Base-by-base conservation (phyloP, 2,888 invertebrate genomes). In the Sphaerophoria taeniata region DNA sequence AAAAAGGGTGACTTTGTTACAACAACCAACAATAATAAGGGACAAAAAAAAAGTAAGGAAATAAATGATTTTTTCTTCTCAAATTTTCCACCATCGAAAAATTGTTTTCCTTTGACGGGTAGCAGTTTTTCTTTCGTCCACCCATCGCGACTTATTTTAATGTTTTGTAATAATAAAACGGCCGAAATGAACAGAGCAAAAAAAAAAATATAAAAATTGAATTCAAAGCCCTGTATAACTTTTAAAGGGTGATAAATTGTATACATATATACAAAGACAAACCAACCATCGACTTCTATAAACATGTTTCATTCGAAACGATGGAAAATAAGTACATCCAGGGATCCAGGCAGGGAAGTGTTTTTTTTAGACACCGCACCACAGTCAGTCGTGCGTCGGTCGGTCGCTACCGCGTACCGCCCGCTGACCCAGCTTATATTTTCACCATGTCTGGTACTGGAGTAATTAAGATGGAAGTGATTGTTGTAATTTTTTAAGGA, bases 71-170 rank as follows among this genome's bases (percentile, higher is more conserved):
- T 63, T 77, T 58, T 76, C 75, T 85, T 77, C 39, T 45, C 76
- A 74, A 76, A 85, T 85, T 81, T 85, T 81, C 81, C 85, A 85
- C 85, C 85, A 85, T 81, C 81, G 78, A 81, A 73, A 81, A 73
- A 85, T 81, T 73, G 73, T 85, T 85, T 85, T 85, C 69, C 76
- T 85, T 85, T 85, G 76, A 74, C 81, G 76, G 73, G 85, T 81
- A 77, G 60, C 76, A 69, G 81, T 72, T 75, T 67, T 65, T 49
- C 67, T 69, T 75, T 53, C 61, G 61, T 71, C 79, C 71, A 36
- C 69, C 65, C 60, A 49, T 67, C 60, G 51, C 71, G 47, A 55
- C 65, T 84, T 73, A n/a, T n/a, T 74, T 63, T 84, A 84, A 84
- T 84, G 83, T 80, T 80, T 80, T 72, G 67, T 67, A 81, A 81